Base-by-base conservation (phyloP, 53 echinoderm and acorn worm species). In the Zoroaster sp. region DNA sequence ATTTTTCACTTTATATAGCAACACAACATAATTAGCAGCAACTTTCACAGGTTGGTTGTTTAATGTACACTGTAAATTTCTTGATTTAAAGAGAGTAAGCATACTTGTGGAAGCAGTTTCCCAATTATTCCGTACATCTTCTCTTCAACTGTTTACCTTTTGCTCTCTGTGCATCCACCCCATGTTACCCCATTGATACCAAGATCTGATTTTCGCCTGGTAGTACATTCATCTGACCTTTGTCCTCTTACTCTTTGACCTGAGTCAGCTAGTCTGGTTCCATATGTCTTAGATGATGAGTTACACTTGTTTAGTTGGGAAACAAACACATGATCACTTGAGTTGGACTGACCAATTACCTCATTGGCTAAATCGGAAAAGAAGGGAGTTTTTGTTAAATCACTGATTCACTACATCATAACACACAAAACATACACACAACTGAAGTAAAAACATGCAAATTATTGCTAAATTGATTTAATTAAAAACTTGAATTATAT, bases 221-320 rank as follows among this genome's bases (percentile, higher is more conserved):
- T 46, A 25, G 37, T 36, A 17, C 37, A 45, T 13, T 46, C 36
- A 15, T 14, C 31, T 32, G 76, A 47, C 83, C 80, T 37, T 12
- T 80, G 80, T 37, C 80, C 80, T 40, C 43, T 80, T 1, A 34
- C 52, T 13, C 34, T 14, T 10, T 21, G 1, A 7, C 32, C 69
- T 1, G 45, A 35, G 42, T 69, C 83, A 41, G 35, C 43, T 68
- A 76, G 7, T 14, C 52, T 43, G 3, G 38, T 35, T 41, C 67
- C 32, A 2, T 69, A 69, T 1, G 83, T 46, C 83, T 85, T 71
- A 51, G 85, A 85, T n/a, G 85, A 85, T 21, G 85, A 85, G 85
- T 85, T 85, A 42, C 81, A 81, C 66, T 68, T 81, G 85, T 85
- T 85, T 32, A 85, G 85, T 14, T 71, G 85, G 9, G 72, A n/a